Base-by-base conservation (phyloP, 2,888 invertebrate species). In the Dryococelus australis region DNA sequence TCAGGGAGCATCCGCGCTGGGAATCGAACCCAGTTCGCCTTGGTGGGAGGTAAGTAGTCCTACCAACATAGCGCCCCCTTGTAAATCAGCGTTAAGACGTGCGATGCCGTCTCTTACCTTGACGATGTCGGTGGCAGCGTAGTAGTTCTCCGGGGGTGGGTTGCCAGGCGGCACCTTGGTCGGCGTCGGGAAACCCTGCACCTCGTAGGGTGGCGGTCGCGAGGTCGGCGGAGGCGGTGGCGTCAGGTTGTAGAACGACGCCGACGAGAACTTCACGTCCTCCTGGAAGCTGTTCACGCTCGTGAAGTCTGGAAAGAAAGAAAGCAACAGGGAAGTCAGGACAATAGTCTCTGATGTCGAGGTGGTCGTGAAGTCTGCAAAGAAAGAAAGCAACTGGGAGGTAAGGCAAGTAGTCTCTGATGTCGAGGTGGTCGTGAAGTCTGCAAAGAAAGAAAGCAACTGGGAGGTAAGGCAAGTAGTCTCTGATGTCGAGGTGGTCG, bases 91-190 rank as follows among this genome's bases (percentile, higher is more conserved):
- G 47, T 47, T 47, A 16, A 16, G 47, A 6, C 16, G 47, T 13
- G 47, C 47, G 65, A 2, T n/a, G 65, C 0, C 3, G 43, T 13
- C 84, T 79, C 91, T 91, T 92, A 95, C 95, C 93, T 95, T 96
- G 90, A 96, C 94, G 90, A 97, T 96, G 91, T 97, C 96, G 1
- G 96, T 96, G 81, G 96, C 96, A 0, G 96, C 96, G 91, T 97
- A 97, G 92, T 96, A 96, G 90, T 95, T 95, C 91, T 95, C 95
- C 26, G 85, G 80, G 10, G 87, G 87, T 0, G 87, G 80, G 85
- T 51, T 85, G 81, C 80, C 90, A 90, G 91, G 27, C 90, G 89
- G 89, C 91, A 91, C 90, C 87, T 91, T 92, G 81, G 91, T 91
- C 53, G 92, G 91, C 78, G 91, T 91, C 89, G 92, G 91, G 90